These are phyloP conservation scores for Melanotaenia boesemani DNA, from an alignment of 2,797 vertebrate species.

Conservation along the genomic window DNA sequence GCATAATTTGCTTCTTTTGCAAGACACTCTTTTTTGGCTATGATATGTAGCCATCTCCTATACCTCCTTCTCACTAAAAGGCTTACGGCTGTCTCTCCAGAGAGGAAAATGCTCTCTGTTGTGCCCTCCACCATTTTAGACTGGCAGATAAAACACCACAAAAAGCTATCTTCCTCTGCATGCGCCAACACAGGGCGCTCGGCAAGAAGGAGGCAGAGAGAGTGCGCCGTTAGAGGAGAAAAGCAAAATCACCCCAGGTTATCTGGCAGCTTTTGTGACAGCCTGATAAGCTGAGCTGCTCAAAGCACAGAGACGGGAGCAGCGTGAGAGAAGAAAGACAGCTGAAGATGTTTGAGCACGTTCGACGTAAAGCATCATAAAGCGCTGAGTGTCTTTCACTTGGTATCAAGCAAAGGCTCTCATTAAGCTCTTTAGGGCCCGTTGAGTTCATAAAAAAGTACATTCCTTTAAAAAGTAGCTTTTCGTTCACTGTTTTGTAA, in stretches of 20 bases:
- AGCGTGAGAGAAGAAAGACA: conserved; percentile 23
- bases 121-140: conserved; percentile 71
- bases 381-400: conserved; percentile 45
- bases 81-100: conserved; percentile 59
- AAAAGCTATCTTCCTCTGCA: conserved; percentile 46
- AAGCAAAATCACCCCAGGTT: conserved; percentile 59
- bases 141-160: conserved; percentile 71
- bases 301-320: conserved; percentile 43
- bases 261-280: conserved; percentile 66
- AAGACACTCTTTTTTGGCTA: conserved; percentile 40
- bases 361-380: conserved; percentile 20
- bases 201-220: conserved; percentile 33
- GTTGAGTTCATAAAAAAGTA: conserved; percentile 26
- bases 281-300: conserved; percentile 60
- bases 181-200: conserved; percentile 33
- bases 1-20: conserved; percentile 37
- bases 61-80: conserved; percentile 51
- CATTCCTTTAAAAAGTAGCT: conserved; percentile 12
- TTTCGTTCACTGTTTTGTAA: neutral
- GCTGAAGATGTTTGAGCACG: conserved; percentile 24
- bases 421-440: conserved; percentile 26
- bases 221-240: conserved; percentile 56
- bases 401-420: conserved; percentile 32
- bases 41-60: conserved; percentile 59
- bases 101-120: conserved; percentile 56